Percentiles rank a stretch among this genome's conserved stretches.
These are phyloP conservation scores for Platysteira castanea DNA, from an alignment of 2,113 vertebrate genomes.

Conservation along the genomic window DNA sequence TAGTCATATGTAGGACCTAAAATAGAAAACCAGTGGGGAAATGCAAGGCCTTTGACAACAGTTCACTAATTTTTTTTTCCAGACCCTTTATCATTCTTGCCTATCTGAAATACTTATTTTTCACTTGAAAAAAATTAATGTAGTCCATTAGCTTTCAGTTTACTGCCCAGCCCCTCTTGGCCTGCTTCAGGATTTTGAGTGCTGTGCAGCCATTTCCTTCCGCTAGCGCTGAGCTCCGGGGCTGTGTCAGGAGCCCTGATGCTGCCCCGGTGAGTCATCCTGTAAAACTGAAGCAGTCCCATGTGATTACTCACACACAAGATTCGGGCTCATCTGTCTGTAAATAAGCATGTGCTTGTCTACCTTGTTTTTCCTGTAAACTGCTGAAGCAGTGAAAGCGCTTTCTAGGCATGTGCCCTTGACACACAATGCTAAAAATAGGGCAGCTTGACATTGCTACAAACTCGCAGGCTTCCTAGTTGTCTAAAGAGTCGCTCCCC, in stretches of 20 bases:
- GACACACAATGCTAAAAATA: conserved; percentile 43
- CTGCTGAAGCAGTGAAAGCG: conserved; percentile 24
- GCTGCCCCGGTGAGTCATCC: not conserved
- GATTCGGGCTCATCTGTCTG: not conserved
- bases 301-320: not conserved
- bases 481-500: not conserved
- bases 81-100: not conserved
- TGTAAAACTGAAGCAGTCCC: not conserved
- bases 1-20: not conserved
- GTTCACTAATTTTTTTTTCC: not conserved
- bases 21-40: not conserved
- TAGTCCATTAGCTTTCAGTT: not conserved
- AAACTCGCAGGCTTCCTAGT: not conserved
- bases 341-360: conserved; percentile 17
- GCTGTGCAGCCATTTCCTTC: not conserved
- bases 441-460: not conserved
- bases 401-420: conserved; percentile 57
- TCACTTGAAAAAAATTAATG: not conserved
- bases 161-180: not conserved
- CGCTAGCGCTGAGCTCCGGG: accelerated
- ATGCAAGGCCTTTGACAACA: not conserved
- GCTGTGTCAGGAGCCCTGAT: not conserved
- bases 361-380: conserved; percentile 37
- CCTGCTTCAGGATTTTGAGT: not conserved
- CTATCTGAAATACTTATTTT: not conserved